Evolutionary conservation across 1,140 invertebrate genomes (phyloP).

Genomic region (Anoplolepis gracilipes): DNA sequence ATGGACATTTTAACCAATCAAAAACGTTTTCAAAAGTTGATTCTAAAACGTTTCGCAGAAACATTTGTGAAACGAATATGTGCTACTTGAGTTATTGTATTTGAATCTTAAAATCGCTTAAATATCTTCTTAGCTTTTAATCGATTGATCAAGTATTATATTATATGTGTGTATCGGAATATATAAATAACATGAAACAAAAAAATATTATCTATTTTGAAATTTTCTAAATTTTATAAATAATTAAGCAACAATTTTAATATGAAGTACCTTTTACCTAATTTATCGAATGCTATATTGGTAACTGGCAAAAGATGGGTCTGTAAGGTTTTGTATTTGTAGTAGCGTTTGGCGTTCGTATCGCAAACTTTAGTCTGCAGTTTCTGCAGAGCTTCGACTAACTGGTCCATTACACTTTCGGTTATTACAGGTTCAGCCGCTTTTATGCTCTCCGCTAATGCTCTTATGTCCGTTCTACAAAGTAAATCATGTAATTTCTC

Average conservation of each 20-base stretch:
- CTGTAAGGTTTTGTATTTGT: slow-evolving; percentile 89
- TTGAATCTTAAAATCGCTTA: not conserved
- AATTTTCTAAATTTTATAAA: not conserved
- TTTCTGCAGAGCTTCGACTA: slow-evolving; percentile 86
- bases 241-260: slow-evolving; percentile 56
- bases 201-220: not conserved
- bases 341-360: slow-evolving; percentile 88
- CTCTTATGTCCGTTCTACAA: slow-evolving; percentile 87
- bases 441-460: slow-evolving; percentile 85
- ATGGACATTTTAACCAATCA: too few species aligned
- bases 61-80: too few species aligned
- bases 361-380: slow-evolving; percentile 86
- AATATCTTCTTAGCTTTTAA: not conserved
- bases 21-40: too few species aligned
- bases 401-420: slow-evolving; percentile 86
- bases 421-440: slow-evolving; percentile 87
- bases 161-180: not conserved
- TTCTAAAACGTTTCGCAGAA: too few species aligned
- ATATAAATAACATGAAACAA: slow-evolving; percentile 16
- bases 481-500: slow-evolving; percentile 44
- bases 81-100: too few species aligned
- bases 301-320: slow-evolving; percentile 92
- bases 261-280: slow-evolving; percentile 83
- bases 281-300: slow-evolving; percentile 90
- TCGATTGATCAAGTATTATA: not conserved